Percentiles rank a stretch among this genome's conserved stretches.
Conservation (phyloP, 2,888 invertebrate species). For the Anorthoa munda region DNA sequence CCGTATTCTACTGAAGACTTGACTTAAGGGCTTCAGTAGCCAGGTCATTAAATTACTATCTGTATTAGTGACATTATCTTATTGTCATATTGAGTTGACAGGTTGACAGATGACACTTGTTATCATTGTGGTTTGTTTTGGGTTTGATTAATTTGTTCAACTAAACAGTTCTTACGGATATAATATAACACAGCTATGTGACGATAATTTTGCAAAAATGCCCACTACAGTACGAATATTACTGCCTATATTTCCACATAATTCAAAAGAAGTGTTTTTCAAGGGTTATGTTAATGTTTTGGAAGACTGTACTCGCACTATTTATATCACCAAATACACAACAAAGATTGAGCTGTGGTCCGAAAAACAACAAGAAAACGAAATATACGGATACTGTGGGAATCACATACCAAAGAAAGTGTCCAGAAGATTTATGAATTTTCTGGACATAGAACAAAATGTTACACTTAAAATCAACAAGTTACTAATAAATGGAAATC, state of each 20-base stretch:
- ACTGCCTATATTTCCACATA: constrained; percentile 72
- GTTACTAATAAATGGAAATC: constrained; percentile 73
- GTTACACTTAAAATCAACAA: constrained; percentile 67
- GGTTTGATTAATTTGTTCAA: background rate
- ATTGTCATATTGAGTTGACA: too few species aligned
- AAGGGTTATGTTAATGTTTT: constrained; percentile 73
- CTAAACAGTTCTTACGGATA: background rate
- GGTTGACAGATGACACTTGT: constrained; percentile 1
- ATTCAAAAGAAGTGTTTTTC: constrained; percentile 71
- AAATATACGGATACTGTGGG: constrained; percentile 76
- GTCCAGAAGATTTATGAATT: constrained; percentile 63
- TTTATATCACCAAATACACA: constrained; percentile 78
- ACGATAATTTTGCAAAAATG: constrained; percentile 38
- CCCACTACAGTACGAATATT: constrained; percentile 72
- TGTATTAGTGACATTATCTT: background rate
- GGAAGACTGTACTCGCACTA: constrained; percentile 66
- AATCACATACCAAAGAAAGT: constrained; percentile 49
- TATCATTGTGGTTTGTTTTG: constrained; percentile 13
- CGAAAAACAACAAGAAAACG: constrained; percentile 60
- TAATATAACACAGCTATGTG: background rate
- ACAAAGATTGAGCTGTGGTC: constrained; percentile 57
- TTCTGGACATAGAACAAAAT: constrained; percentile 68
- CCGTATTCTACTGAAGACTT: too few species aligned
- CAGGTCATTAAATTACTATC: too few species aligned
- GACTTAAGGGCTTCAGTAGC: too few species aligned